Conservation (phyloP, 2,113 vertebrate genomes). For the Nibea coibor region DNA sequence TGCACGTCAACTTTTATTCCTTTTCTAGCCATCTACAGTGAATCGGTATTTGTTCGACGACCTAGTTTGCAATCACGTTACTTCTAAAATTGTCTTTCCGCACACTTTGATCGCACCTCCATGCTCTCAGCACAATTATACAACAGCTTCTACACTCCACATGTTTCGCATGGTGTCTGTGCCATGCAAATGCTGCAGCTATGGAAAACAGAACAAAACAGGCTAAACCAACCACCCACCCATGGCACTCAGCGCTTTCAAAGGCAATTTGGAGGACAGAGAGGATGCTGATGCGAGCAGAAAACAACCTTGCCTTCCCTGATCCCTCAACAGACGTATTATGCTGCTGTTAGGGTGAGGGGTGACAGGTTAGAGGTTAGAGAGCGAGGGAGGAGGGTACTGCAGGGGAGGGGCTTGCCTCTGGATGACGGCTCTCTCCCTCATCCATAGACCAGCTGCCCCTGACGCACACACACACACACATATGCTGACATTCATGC, state of each 20-base stretch:
- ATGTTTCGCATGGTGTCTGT: constrained; percentile 9
- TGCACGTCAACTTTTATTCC: neutral
- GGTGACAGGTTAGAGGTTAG: constrained; percentile 74
- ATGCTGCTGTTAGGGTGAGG: constrained; percentile 72
- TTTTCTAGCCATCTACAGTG: neutral
- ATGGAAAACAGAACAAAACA: constrained; percentile 42
- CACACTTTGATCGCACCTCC: constrained; percentile 1
- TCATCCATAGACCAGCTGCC: constrained; percentile 76
- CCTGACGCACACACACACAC: constrained; percentile 27
- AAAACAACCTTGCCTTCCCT: constrained; percentile 63
- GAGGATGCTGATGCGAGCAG: constrained; percentile 77
- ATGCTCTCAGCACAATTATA: constrained; percentile 6
- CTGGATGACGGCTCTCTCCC: constrained; percentile 64
- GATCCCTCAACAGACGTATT: constrained; percentile 71
- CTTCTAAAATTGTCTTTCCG: neutral
- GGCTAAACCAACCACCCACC: constrained; percentile 7
- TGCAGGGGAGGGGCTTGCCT: constrained; percentile 43
- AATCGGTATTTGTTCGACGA: neutral
- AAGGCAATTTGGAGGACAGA: constrained; percentile 73
- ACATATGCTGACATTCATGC: constrained; percentile 67
- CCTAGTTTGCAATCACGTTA: neutral
- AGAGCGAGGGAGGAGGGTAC: constrained; percentile 59
- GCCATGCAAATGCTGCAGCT: constrained; percentile 32
- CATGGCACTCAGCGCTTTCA: constrained; percentile 54
- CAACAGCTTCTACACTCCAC: constrained; percentile 15